Conservation (phyloP, 2,797 vertebrate species). For the Trematomus bernacchii region DNA sequence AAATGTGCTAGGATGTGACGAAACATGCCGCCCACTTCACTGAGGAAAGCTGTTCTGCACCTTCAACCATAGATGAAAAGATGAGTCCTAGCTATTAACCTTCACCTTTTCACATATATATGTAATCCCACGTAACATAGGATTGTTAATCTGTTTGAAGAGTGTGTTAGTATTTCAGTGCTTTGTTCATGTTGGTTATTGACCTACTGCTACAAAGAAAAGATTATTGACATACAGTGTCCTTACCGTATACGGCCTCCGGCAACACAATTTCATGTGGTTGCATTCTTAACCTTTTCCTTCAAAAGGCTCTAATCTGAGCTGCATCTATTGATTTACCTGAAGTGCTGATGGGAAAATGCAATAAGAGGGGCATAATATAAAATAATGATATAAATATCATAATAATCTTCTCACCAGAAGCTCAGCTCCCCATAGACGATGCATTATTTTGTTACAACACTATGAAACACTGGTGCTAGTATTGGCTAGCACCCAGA, state of each 20-base stretch:
- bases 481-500: no score
- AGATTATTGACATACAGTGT: not conserved
- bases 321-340: not conserved
- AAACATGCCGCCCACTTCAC: constrained; percentile 19
- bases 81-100: constrained; percentile 10
- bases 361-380: not conserved
- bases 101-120: not conserved
- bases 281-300: constrained; percentile 21
- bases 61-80: not conserved
- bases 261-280: constrained; percentile 14
- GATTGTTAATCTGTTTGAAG: constrained; percentile 8
- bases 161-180: not conserved
- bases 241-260: rapidly evolving
- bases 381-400: not conserved
- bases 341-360: not conserved
- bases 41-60: not conserved
- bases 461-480: no score
- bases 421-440: not conserved
- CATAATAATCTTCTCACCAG: not conserved
- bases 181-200: constrained; percentile 5
- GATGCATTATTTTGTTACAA: no score
- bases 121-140: not conserved
- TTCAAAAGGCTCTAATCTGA: not conserved
- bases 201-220: constrained; percentile 10
- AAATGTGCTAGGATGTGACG: constrained; percentile 9